phyloP scores from a whole-genome alignment of 1,140 invertebrate species.

The Coelopa frigida region DNA sequence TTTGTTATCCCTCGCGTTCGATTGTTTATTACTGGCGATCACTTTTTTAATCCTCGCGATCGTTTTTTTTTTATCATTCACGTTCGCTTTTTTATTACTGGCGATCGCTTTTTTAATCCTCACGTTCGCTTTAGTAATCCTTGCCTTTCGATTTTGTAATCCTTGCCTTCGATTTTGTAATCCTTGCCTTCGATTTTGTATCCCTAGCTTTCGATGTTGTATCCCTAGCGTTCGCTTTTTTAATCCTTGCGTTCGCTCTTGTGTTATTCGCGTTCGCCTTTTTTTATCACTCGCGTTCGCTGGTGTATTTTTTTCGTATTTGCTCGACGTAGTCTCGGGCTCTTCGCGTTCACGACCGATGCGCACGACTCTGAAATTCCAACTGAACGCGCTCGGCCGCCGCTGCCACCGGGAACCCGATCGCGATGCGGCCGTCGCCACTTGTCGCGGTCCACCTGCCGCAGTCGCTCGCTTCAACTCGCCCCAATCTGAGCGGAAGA shows the following conservation, averaged over 20 bases:
- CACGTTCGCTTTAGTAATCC: background rate
- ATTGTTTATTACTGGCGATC: conserved; percentile 8
- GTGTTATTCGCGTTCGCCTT: background rate
- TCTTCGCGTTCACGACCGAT: background rate
- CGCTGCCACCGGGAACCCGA: no score
- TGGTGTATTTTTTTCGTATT: conserved; percentile 2
- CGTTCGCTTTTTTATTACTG: background rate
- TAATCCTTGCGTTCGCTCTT: background rate
- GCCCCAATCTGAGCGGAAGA: no score
- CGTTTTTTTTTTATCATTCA: background rate
- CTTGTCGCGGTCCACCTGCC: no score
- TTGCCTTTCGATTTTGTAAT: background rate
- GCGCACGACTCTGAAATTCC: no score
- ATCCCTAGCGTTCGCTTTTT: no score
- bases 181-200: background rate
- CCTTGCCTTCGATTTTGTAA: background rate
- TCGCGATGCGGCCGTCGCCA: no score
- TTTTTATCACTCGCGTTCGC: background rate
- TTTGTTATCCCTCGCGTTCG: no score
- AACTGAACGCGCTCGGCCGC: no score
- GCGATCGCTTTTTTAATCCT: background rate
- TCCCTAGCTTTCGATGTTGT: background rate
- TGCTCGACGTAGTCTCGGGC: background rate
- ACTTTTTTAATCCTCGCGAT: background rate
- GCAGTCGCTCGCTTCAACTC: no score